These are phyloP conservation scores for Varroa destructor DNA, from an alignment of 1,140 invertebrate genomes.

Conservation along the genomic window DNA sequence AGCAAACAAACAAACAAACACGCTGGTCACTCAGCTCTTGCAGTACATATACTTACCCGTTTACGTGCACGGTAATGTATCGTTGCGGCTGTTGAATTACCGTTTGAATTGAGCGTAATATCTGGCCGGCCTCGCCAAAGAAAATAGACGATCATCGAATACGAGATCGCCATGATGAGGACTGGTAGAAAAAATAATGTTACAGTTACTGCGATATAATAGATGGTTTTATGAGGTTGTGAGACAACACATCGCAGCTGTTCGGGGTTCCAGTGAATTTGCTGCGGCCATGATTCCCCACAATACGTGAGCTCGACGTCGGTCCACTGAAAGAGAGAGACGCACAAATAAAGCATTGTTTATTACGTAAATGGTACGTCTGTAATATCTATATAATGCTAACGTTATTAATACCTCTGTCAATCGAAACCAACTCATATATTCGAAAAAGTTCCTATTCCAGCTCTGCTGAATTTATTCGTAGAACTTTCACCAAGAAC, in stretches of 20 bases:
- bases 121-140: constrained; percentile 35
- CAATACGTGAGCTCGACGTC: constrained; percentile 15
- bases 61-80: constrained; percentile 36
- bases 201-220: constrained; percentile 43
- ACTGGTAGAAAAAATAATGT: constrained; percentile 45
- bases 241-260: constrained; percentile 32
- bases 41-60: constrained; percentile 33
- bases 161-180: constrained; percentile 43
- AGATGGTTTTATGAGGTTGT: constrained; percentile 37
- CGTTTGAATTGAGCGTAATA: constrained; percentile 15
- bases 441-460: no score
- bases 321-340: constrained; percentile 8
- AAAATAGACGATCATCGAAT: constrained; percentile 43
- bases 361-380: not conserved
- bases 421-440: no score
- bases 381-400: not conserved
- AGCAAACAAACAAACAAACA: no score
- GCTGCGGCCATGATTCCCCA: constrained; percentile 33
- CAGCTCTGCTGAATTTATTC: no score
- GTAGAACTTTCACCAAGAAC: no score
- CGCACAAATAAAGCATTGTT: no score
- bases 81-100: constrained; percentile 19
- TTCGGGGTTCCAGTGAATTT: constrained; percentile 32
- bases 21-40: no score
- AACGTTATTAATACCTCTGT: not conserved